phyloP scores from a whole-genome alignment of 2,888 invertebrate species.

The Drosophila mimetica region DNA sequence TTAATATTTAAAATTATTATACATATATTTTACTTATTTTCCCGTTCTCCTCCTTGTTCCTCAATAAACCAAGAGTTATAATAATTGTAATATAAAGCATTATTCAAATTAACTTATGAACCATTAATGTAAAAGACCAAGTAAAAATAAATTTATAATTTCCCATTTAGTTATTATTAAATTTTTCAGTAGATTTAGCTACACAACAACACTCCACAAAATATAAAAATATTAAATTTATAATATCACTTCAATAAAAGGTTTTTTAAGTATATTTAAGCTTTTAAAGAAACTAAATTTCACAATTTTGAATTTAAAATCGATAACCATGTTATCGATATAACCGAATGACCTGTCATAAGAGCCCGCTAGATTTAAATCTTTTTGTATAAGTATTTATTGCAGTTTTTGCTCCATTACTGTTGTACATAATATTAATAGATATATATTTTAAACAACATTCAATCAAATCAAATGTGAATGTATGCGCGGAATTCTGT shows the following conservation, averaged over 20 bases:
- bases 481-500: conserved; percentile 66
- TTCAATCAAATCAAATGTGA: conserved; percentile 65
- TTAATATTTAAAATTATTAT: too few species aligned
- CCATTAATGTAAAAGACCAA: too few species aligned
- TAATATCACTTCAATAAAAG: neutral
- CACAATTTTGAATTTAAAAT: neutral
- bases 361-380: neutral
- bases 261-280: neutral
- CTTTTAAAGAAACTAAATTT: too few species aligned
- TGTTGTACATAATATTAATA: conserved; percentile 59
- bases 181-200: too few species aligned
- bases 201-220: too few species aligned
- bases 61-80: too few species aligned
- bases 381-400: conserved; percentile 53
- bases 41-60: too few species aligned
- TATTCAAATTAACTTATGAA: too few species aligned
- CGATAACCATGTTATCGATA: neutral
- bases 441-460: conserved; percentile 65
- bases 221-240: neutral
- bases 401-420: conserved; percentile 51
- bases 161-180: too few species aligned
- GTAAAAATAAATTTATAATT: too few species aligned
- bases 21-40: too few species aligned
- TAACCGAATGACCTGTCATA: neutral
- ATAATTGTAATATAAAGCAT: too few species aligned